These are phyloP conservation scores for Atrichornis clamosus DNA, from an alignment of 2,113 vertebrate species.

Conservation along the genomic window DNA sequence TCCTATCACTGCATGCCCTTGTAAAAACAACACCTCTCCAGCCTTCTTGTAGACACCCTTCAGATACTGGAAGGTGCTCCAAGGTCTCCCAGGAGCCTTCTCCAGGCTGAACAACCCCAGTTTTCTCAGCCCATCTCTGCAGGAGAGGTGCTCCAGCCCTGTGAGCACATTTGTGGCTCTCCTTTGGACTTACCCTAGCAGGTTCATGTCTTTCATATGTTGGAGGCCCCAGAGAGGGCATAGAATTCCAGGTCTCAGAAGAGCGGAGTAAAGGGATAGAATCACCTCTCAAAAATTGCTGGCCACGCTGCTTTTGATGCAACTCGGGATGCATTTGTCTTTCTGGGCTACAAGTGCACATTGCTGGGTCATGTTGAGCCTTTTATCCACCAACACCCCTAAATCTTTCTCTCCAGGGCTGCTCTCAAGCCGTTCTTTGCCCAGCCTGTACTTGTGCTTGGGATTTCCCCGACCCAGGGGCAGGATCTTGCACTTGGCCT, in stretches of 20 bases:
- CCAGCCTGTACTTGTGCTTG: not conserved
- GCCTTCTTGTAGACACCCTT: not conserved
- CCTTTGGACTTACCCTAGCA: not conserved
- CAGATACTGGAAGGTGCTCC: not conserved
- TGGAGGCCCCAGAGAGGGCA: not conserved
- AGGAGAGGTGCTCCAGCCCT: not conserved
- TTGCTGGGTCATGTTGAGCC: not conserved
- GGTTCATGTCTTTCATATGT: not conserved
- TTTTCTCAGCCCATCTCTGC: not conserved
- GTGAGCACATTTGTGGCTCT: not conserved
- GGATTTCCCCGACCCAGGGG: not conserved
- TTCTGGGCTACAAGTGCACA: not conserved
- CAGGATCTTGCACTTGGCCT: not conserved
- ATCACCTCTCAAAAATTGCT: not conserved
- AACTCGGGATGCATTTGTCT: not conserved
- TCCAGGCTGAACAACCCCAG: not conserved
- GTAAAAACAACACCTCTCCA: not conserved
- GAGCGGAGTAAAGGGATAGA: not conserved
- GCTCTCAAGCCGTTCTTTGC: not conserved
- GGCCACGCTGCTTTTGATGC: not conserved
- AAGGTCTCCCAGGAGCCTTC: not conserved
- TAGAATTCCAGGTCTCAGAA: not conserved
- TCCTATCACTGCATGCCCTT: too few relatives aligned
- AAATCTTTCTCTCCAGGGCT: fast-evolving
- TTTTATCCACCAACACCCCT: not conserved